Evolutionary conservation across 2,797 vertebrate genomes (phyloP), one percentile per base, ranked within the genome.

Genomic region (Psittacula derbiana): DNA sequence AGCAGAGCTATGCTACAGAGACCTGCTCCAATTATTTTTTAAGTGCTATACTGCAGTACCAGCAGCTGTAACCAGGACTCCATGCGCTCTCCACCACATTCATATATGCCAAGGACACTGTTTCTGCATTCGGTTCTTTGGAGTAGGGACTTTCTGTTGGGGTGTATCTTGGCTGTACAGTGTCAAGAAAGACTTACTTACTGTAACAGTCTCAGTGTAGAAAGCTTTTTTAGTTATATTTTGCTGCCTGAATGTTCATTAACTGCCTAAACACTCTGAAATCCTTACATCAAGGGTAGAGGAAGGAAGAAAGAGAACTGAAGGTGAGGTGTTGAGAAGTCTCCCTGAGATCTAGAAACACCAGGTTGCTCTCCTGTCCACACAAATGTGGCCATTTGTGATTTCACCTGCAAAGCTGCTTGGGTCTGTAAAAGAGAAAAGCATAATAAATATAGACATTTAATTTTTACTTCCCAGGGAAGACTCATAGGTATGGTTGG

Each of bases 21-120:
- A 44, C 36, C 24, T 75, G 41, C 14, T 92, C n/a, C 33, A 50
- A 4, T 4, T 80, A 36, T 30, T 74, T 62, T 71, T 58, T 31
- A 40, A 43, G 40, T 49, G 60, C 31, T 31, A 0, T 8, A 30
- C 12, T 74, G 78, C 49, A 57, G 28, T 19, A 28, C 64, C 61
- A 85, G 78, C 31, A 38, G 5, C 44, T 60, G 61, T 28, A 30
- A 13, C 31, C 0, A 0, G 31, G 28, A 61, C 38, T 28, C 52
- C 23, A 0, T 0, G 10, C n/a, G 5, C 33, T 57, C 1, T 10
- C 30, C 21, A 15, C 36, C n/a, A 8, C 36, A 44, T 3, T 2
- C 49, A 18, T 23, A 18, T 16, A 13, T 25, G 33, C n/a, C 5
- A 23, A 52, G 41, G 64, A 53, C 16, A 4, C 25, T 23, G 31